These are phyloP conservation scores for Ginglymostoma cirratum DNA, from an alignment of 2,113 vertebrate species.

Conservation along the genomic window DNA sequence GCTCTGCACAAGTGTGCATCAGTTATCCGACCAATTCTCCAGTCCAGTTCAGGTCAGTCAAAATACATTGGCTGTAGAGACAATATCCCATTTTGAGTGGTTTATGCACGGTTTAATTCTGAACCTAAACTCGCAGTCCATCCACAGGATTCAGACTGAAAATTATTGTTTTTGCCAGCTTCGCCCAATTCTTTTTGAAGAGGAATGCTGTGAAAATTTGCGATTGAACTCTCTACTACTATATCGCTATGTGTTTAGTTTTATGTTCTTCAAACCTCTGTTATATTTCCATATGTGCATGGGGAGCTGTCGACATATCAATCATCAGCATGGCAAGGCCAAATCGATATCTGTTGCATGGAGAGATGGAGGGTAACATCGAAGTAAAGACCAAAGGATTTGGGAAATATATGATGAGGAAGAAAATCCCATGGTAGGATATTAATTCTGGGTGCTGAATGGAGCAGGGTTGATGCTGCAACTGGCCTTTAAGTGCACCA, in stretches of 20 bases:
- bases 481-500: neutral
- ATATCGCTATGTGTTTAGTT: neutral
- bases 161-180: neutral
- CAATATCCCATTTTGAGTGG: neutral
- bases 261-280: neutral
- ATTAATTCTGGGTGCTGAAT: neutral
- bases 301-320: neutral
- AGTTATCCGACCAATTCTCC: neutral
- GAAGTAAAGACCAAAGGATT: neutral
- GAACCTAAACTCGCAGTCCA: neutral
- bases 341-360: neutral
- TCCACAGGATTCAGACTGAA: neutral
- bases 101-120: neutral
- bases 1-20: neutral
- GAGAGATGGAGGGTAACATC: neutral
- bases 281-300: neutral
- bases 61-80: neutral
- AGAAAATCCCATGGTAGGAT: neutral
- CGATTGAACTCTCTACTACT: neutral
- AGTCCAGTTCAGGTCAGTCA: slow-evolving; percentile 3
- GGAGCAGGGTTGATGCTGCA: neutral
- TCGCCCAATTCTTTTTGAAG: neutral
- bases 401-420: neutral
- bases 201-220: neutral
- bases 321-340: neutral